These are phyloP conservation scores for Hoplostethus mediterraneus DNA, from an alignment of 2,797 vertebrate species.

Conservation along the genomic window DNA sequence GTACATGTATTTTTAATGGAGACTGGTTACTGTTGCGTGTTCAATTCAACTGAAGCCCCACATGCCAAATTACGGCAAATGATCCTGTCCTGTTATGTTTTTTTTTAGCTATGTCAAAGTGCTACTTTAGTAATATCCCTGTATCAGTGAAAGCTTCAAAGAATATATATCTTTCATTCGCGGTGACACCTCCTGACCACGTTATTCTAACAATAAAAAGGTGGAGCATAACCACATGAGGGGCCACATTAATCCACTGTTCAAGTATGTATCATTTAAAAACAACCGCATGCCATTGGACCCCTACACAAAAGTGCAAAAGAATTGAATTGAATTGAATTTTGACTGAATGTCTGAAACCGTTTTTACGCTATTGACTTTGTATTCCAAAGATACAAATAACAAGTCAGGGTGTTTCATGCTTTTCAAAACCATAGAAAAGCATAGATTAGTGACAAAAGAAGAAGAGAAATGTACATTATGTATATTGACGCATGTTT, in stretches of 20 bases:
- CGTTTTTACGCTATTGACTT: slow-evolving; percentile 61
- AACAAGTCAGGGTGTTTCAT: slow-evolving; percentile 79
- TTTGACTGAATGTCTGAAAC: slow-evolving; percentile 33
- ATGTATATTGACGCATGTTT: slow-evolving; percentile 74
- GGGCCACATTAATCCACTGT: slow-evolving; percentile 21
- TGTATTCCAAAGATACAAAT: slow-evolving; percentile 72
- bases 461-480: slow-evolving; percentile 70
- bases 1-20: neutral
- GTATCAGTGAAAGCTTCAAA: slow-evolving; percentile 52
- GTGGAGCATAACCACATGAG: slow-evolving; percentile 1
- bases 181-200: slow-evolving; percentile 37
- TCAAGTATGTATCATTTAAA: slow-evolving; percentile 50
- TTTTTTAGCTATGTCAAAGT: slow-evolving; percentile 76
- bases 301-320: slow-evolving; percentile 75
- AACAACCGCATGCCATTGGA: slow-evolving; percentile 58
- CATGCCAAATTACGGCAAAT: slow-evolving; percentile 17
- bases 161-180: slow-evolving; percentile 42
- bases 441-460: slow-evolving; percentile 75
- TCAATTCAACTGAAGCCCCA: slow-evolving; percentile 24
- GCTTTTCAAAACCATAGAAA: slow-evolving; percentile 82
- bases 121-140: slow-evolving; percentile 74
- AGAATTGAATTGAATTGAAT: slow-evolving; percentile 59
- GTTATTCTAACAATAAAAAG: slow-evolving; percentile 18
- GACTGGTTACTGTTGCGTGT: slow-evolving; percentile 12
- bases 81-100: slow-evolving; percentile 24